Percentiles rank a stretch among this genome's conserved stretches.
Evolutionary conservation across 1,140 invertebrate species (phyloP).

Genomic region (Centruroides vittatus): DNA sequence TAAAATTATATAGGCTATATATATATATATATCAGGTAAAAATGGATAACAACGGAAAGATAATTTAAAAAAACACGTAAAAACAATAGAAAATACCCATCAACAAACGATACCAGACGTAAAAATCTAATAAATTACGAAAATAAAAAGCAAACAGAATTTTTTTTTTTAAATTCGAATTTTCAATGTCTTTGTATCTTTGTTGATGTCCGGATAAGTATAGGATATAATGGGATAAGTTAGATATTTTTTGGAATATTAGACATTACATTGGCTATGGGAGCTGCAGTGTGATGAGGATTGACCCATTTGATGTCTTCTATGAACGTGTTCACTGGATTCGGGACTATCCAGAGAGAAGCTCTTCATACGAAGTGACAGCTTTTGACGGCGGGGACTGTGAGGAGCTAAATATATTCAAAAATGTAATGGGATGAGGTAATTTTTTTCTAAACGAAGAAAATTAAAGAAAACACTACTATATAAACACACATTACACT

Average conservation of each 20-base stretch:
- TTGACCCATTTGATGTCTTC: constrained; percentile 30
- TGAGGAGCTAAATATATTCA: constrained; percentile 58
- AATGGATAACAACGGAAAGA: no score
- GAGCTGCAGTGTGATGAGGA: constrained; percentile 29
- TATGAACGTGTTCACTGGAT: constrained; percentile 41
- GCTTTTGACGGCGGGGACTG: constrained; percentile 83
- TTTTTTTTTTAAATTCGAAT: not conserved
- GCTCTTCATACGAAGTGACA: constrained; percentile 95
- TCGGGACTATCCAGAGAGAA: constrained; percentile 91
- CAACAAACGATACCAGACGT: not conserved
- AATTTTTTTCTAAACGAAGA: no score
- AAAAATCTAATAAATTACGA: not conserved
- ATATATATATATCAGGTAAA: no score
- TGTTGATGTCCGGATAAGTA: no score
- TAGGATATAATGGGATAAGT: not conserved
- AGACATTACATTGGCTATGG: constrained; percentile 33
- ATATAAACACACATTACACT: not conserved
- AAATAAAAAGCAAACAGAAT: no score
- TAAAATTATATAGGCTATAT: no score
- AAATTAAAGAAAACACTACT: not conserved
- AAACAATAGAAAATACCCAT: not conserved
- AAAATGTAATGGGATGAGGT: no score
- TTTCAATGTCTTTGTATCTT: not conserved
- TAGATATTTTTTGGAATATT: not conserved
- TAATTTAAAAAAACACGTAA: no score